Conservation (phyloP, 2,797 vertebrate species). For the Bryconaethiops microstoma region DNA sequence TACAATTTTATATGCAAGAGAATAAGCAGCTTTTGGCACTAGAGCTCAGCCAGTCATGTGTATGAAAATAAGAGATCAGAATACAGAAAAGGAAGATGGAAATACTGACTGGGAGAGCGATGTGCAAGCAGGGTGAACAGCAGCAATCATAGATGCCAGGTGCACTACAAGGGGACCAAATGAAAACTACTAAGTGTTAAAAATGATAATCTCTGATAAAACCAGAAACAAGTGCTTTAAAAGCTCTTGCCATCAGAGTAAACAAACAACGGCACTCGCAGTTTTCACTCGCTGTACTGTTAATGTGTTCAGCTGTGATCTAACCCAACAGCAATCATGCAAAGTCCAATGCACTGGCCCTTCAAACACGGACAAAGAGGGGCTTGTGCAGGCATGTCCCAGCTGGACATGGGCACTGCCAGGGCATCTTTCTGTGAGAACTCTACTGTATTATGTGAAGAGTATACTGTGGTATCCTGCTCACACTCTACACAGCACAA, state of each 20-base stretch:
- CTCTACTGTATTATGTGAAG: constrained; percentile 16
- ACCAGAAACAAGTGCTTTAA: background rate
- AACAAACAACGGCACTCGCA: background rate
- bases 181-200: background rate
- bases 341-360: constrained; percentile 12
- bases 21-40: constrained; percentile 7
- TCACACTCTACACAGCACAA: background rate
- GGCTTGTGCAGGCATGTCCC: constrained; percentile 45
- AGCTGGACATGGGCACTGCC: constrained; percentile 49
- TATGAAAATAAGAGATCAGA: background rate
- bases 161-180: background rate
- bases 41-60: constrained; percentile 8
- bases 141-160: background rate
- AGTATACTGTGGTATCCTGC: background rate
- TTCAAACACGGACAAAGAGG: constrained; percentile 46
- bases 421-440: constrained; percentile 31
- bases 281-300: background rate
- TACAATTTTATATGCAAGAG: constrained; percentile 4
- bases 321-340: constrained; percentile 28
- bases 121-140: background rate
- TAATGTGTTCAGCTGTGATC: constrained; percentile 14
- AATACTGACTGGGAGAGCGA: background rate
- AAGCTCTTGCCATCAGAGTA: background rate
- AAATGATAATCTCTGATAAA: background rate
- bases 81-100: background rate